Conservation (phyloP, 2,113 vertebrate genomes). For the Phocoena sinus region DNA sequence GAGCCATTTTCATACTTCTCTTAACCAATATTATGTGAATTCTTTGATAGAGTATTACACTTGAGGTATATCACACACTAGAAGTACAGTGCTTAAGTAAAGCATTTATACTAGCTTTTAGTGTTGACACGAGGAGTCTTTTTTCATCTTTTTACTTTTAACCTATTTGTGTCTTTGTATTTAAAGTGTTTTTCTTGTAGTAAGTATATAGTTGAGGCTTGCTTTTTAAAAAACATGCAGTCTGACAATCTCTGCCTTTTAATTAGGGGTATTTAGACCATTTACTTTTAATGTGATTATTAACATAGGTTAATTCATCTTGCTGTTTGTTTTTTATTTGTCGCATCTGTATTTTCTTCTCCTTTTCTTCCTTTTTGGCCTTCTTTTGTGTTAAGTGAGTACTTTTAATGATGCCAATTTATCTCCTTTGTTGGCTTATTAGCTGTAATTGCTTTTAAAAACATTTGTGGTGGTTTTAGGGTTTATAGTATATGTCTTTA, state of each 20-base stretch:
- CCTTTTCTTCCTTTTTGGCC: neutral
- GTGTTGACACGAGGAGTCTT: neutral
- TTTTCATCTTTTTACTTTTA: neutral
- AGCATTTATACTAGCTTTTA: neutral
- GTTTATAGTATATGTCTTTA: neutral
- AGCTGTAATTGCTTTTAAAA: neutral
- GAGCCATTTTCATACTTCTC: neutral
- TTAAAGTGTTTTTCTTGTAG: neutral
- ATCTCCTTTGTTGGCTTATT: neutral
- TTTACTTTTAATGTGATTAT: constrained; percentile 33
- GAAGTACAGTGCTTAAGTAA: neutral
- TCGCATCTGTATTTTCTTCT: neutral
- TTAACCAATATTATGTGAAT: neutral
- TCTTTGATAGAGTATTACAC: neutral
- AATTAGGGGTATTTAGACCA: neutral
- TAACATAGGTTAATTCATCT: neutral
- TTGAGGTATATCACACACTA: neutral
- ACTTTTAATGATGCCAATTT: neutral
- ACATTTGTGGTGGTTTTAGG: neutral
- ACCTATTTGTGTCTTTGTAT: neutral
- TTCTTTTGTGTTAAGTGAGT: neutral
- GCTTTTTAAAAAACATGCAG: neutral
- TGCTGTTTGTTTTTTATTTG: neutral
- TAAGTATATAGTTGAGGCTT: neutral
- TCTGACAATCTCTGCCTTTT: neutral